A percentile compares a stretch with the other conserved stretches of the same genome.
These are phyloP conservation scores for Oryctes rhinoceros DNA, from an alignment of 1,140 invertebrate species.

Conservation along the genomic window DNA sequence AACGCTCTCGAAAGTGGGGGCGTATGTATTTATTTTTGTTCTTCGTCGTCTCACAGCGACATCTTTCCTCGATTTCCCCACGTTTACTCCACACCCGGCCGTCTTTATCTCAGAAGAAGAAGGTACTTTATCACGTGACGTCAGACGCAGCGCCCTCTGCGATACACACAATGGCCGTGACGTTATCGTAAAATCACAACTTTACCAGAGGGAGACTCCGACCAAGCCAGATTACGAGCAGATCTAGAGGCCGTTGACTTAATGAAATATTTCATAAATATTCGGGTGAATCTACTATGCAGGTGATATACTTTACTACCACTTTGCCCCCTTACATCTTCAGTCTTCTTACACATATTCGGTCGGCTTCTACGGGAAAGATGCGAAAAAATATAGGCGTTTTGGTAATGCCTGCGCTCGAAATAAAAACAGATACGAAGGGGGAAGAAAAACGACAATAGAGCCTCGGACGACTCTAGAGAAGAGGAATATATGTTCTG, in stretches of 20 bases:
- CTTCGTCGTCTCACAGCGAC: neutral
- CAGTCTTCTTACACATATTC: too few species aligned
- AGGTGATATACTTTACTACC: neutral
- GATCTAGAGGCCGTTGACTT: constrained; percentile 31
- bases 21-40: constrained; percentile 8
- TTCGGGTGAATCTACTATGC: neutral
- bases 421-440: neutral
- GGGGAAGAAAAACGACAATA: neutral
- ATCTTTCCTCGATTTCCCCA: neutral
- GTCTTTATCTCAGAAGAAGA: neutral
- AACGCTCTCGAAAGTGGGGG: neutral
- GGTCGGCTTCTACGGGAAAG: neutral
- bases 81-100: neutral
- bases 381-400: constrained; percentile 3
- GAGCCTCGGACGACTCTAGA: neutral
- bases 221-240: constrained; percentile 17
- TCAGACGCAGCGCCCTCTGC: constrained; percentile 3
- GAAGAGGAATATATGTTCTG: neutral
- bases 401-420: neutral
- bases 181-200: constrained; percentile 30
- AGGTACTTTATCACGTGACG: constrained; percentile 34
- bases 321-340: neutral
- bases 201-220: neutral
- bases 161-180: constrained; percentile 24
- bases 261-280: constrained; percentile 37